Base-by-base conservation (phyloP, 2,113 vertebrate genomes). In the Prunella fulvescens region DNA sequence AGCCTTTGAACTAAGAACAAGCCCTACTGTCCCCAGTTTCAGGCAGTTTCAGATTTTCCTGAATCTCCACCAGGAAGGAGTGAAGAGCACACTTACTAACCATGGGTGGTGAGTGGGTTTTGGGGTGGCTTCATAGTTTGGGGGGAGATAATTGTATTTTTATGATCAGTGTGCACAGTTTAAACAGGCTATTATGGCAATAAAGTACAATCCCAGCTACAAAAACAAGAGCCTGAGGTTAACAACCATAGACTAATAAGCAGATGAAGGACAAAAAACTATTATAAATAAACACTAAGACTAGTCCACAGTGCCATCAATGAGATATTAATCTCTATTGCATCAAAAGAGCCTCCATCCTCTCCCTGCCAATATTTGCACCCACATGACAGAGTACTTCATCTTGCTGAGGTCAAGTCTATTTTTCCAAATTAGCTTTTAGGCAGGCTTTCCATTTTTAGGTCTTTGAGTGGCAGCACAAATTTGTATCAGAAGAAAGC, bases 381-480 rank as follows among this genome's bases (percentile, higher is more conserved):
- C 16, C 78, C 78, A 67, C 84, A 71, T 56, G 69, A 88, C 39
- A 62, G 4, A 1, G 26, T 18, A 45, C 74, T 92, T 87, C 60
- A 88, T 92, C 81, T 88, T 53, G 64, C 72, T 56, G 72, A 86
- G 65, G 77, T 28, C 0, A 0, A 95, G 82, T 2, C 82, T 90
- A 9, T 88, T 93, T 81, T 94, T 93, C 92, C 76, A 88, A 90
- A 94, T 73, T 44, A 86, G 79, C 82, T 95, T 86, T 90, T 62
- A 94, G 92, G 56, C 47, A 95, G 76, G 58, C 86, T 71, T 92
- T 80, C 92, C 54, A 80, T 81, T 90, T 94, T 83, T 92, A 93
- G 88, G 31, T 88, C 54, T 65, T 60, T 92, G 91, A 95, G 67
- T 78, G 83, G 94, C 91, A 94, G 79, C 67, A 92, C 29, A 88